A percentile compares a stretch with the other conserved stretches of the same genome.
These are phyloP conservation scores for Amphiduros pacificus DNA, from an alignment of 2,888 invertebrate species.

Conservation along the genomic window DNA sequence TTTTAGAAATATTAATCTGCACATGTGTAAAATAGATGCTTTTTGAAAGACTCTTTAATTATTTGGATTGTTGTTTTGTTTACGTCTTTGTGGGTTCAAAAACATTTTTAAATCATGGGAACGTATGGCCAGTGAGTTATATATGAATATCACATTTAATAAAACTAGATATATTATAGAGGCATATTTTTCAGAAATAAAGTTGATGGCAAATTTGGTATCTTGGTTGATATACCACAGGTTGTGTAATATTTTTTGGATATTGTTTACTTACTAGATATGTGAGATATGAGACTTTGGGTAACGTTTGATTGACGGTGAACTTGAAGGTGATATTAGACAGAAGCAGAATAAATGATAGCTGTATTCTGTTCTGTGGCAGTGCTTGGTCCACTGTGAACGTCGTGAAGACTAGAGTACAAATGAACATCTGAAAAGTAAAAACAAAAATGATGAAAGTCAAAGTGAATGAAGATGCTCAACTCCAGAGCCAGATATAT, in stretches of 20 bases:
- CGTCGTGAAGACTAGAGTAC: constrained; percentile 24
- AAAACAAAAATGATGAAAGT: too few species aligned
- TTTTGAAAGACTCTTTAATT: too few species aligned
- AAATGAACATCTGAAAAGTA: constrained; percentile 23
- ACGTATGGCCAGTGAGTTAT: too few species aligned
- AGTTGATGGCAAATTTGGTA: neutral
- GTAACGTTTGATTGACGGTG: constrained; percentile 26
- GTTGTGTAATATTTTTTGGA: too few species aligned
- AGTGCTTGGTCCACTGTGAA: constrained; percentile 24
- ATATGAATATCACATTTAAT: too few species aligned
- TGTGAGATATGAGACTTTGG: constrained; percentile 25
- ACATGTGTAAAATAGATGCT: too few species aligned
- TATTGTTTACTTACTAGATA: constrained; percentile 20
- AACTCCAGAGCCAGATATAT: too few species aligned
- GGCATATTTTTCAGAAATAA: neutral
- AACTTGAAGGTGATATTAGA: constrained; percentile 31
- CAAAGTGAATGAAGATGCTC: too few species aligned
- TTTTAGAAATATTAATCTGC: neutral
- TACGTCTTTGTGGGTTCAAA: neutral
- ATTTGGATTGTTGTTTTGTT: too few species aligned
- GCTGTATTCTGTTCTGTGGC: constrained; percentile 29
- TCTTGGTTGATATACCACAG: too few species aligned
- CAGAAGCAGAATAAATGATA: constrained; percentile 29
- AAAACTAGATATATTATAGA: too few species aligned
- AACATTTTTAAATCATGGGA: neutral